These are phyloP conservation scores for Tipula confusa DNA, from an alignment of 2,888 invertebrate genomes.

Conservation along the genomic window DNA sequence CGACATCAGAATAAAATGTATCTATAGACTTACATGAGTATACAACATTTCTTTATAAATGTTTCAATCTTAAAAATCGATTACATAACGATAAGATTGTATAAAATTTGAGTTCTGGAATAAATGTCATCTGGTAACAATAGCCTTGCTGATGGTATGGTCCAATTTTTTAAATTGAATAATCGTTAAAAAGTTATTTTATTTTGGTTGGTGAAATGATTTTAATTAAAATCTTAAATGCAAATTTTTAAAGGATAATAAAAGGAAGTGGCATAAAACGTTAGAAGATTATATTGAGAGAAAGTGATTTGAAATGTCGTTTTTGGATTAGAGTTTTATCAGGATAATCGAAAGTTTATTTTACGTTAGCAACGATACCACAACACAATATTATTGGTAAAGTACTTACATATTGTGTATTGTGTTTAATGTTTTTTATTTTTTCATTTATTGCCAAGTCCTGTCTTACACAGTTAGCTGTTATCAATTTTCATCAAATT, in stretches of 20 bases:
- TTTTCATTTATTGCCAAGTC: too few species aligned
- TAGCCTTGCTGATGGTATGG: not conserved
- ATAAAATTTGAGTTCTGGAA: not conserved
- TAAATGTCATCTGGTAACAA: not conserved
- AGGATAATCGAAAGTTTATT: too few species aligned
- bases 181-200: not conserved
- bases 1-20: not conserved
- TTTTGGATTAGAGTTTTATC: not conserved
- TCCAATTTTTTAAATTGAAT: not conserved
- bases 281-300: not conserved
- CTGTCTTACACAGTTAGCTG: too few species aligned
- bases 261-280: not conserved
- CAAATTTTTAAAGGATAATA: not conserved
- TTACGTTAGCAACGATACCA: too few species aligned
- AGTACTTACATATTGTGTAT: too few species aligned
- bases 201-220: slow-evolving; percentile 13
- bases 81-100: not conserved
- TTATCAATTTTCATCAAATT: too few species aligned
- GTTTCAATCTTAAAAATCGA: too few species aligned
- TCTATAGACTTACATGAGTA: too few species aligned
- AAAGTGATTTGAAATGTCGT: not conserved
- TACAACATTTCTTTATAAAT: too few species aligned
- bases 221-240: slow-evolving; percentile 12
- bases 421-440: too few species aligned
- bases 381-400: too few species aligned